Base-by-base conservation (phyloP, 1,140 invertebrate genomes). In the Mamestra configurata region DNA sequence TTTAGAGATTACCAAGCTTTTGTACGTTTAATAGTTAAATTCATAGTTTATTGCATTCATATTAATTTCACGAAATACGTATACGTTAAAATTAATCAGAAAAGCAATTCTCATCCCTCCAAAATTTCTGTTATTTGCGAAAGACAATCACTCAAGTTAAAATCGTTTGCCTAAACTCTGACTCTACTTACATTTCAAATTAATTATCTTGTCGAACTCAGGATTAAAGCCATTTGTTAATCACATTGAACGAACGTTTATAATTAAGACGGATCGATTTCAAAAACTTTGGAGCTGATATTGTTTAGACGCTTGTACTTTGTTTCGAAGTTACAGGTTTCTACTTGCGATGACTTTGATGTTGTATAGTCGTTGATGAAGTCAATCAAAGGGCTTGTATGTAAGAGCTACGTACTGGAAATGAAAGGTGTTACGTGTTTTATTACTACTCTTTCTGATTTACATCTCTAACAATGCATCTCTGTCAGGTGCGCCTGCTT, bases 141-240 rank as follows among this genome's bases (percentile, higher is more conserved):
- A 72, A 72, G 49, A 72, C 70, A 72, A 72, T 72, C 70, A 53
- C n/a, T 72, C 46, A 72, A 72, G 71, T 75, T 59, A 22, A 75
- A 43, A 75, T 72, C 51, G 71, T 46, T 59, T 59, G 15, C 71
- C 53, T 59, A 75, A 75, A 75, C 53, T 75, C 35, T 57, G 35
- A 40, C 51, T 59, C 31, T 59, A 75, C 51, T 75, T 75, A 75
- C 53, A 20, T 57, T 75, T 75, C 51, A 75, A 75, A 75, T 75
- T 75, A 75, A 75, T 75, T 75, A 75, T 75, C 71, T 75, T 75
- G 71, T 75, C 53, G 51, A 75, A 75, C 18, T 75, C 71, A 75
- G 53, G 51, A 57, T 75, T 59, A 75, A 75, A 59, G 71, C 71
- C 53, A 75, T 75, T 75, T 57, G 71, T 75, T 75, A 75, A 72